Base-by-base conservation (phyloP, 2,888 invertebrate species). In the Lamproptera curius region DNA sequence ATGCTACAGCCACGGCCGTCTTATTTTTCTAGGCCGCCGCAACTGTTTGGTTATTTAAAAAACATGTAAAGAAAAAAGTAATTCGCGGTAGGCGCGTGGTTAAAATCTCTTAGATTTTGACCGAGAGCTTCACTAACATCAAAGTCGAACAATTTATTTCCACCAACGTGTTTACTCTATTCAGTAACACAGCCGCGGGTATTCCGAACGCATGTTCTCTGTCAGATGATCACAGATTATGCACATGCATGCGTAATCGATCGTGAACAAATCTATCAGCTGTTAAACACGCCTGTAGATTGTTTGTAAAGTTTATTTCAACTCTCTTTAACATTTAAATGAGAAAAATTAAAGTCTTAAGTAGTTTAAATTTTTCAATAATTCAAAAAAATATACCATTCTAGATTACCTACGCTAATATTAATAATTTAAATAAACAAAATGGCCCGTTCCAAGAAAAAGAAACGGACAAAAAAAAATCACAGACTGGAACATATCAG, bases 171-270 rank as follows among this genome's bases (percentile, higher is more conserved):
- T 55, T 55, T 55, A 55, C 50, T 53, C 53, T 52, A 55, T 52
- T 53, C 49, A 44, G 31, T 39, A 43, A 43, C 49, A 44, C 49
- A 50, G 40, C 44, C 31, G 49, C 44, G 44, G n/a, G 36, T 31
- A 44, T 39, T 44, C 41, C 15, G 40, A 41, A 51, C 40, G 46
- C 51, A 39, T 57, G 54, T 55, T 57, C 52, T 55, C 53, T 49
- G 49, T 52, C 52, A 50, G 50, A 38, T 57, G 31, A 57, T 49
- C 52, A 51, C 47, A 52, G 55, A 52, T 55, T 57, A 54, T 40
- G 47, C 40, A 50, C 43, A 46, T 55, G 31, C 42, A 42, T 33
- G 47, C 33, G 38, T 45, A 54, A 37, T 37, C 33, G 26, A 31
- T 1, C 35, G 42, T n/a, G 11, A 50, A 44, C 26, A 16, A 20